phyloP scores from a whole-genome alignment of 2,113 vertebrate genomes.

The Serinus canaria region DNA sequence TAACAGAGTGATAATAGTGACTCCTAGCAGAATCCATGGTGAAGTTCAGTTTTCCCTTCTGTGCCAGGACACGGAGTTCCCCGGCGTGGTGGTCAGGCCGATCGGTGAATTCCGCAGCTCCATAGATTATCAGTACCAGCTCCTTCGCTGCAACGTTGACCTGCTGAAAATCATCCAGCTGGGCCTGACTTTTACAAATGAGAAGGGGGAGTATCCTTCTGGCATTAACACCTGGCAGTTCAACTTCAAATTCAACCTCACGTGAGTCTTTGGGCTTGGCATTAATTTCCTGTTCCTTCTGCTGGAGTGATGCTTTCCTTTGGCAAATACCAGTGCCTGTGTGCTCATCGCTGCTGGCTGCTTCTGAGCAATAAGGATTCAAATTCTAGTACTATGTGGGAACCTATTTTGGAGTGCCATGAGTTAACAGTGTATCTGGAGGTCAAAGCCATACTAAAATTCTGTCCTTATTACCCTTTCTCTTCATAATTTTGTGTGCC shows the following conservation, averaged over 20 bases:
- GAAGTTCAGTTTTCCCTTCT: not conserved
- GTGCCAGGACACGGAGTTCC: slow-evolving; percentile 94
- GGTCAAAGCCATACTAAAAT: not conserved
- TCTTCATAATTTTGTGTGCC: not conserved
- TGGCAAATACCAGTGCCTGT: fast-evolving
- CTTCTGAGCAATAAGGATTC: not conserved
- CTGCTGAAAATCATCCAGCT: slow-evolving; percentile 98
- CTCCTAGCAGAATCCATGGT: not conserved
- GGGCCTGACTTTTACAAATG: slow-evolving; percentile 95
- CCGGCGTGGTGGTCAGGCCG: slow-evolving; percentile 93
- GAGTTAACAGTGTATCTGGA: not conserved
- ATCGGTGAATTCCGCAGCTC: slow-evolving; percentile 98
- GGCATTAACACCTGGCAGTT: slow-evolving; percentile 98
- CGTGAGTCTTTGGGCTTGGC: slow-evolving; percentile 74
- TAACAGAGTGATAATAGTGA: not conserved
- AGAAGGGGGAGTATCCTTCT: slow-evolving; percentile 91
- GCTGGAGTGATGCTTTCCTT: not conserved
- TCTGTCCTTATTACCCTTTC: not conserved
- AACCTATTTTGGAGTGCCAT: not conserved
- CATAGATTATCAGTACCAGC: slow-evolving; percentile 97
- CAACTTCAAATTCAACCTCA: slow-evolving; percentile 99
- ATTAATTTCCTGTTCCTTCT: not conserved
- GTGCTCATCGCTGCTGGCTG: not conserved
- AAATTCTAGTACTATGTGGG: not conserved
- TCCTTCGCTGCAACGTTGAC: slow-evolving; percentile 95